Evolutionary conservation across 1,140 invertebrate genomes (phyloP), one percentile per base, ranked within the genome.

Genomic region (Stratiolaelaps scimitus): DNA sequence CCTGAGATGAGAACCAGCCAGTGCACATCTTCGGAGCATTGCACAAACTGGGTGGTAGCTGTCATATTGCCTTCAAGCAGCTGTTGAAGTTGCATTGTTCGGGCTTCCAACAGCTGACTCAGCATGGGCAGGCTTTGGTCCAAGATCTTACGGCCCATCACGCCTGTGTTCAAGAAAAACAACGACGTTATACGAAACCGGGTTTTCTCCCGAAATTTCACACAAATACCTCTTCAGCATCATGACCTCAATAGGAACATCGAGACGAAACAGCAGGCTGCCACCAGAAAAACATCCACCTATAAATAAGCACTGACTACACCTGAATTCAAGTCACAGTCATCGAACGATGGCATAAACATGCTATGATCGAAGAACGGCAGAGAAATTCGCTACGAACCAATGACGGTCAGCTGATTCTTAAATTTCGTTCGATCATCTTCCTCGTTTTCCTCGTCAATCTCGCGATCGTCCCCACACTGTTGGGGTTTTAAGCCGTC

Each of bases 1-100:
- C 80, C 80, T 79, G 71, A 68, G 68, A 74, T 83, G 67, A 93
- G 79, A 2, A 92, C 74, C 20, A 88, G 80, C 90, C 89, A 93
- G 74, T 92, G 89, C 1, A 93, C 75, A 77, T 93, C 89, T 77
- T 93, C 89, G 74, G 53, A 60, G 4, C 26, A 26, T 60, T 60
- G 53, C 26, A 20, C 34, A 34, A 60, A 60, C 23, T 60, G 53
- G 34, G 26, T 17, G 1, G 53, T 60, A 15, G 26, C 53, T 6
- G 34, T 34, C 53, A 19, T 17, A 23, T 60, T 60, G 67, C 79
- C 73, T 69, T 84, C 83, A 5, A 88, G 74, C 65, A 83, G 82
- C 45, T 76, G 75, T 68, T 83, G 80, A 15, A 88, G 75, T 67
- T 81, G 80, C 28, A 71, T 72, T n/a, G 81, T 83, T 66, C 82